Base-by-base conservation (phyloP, 2,113 vertebrate genomes). In the Crotalus horridus region DNA sequence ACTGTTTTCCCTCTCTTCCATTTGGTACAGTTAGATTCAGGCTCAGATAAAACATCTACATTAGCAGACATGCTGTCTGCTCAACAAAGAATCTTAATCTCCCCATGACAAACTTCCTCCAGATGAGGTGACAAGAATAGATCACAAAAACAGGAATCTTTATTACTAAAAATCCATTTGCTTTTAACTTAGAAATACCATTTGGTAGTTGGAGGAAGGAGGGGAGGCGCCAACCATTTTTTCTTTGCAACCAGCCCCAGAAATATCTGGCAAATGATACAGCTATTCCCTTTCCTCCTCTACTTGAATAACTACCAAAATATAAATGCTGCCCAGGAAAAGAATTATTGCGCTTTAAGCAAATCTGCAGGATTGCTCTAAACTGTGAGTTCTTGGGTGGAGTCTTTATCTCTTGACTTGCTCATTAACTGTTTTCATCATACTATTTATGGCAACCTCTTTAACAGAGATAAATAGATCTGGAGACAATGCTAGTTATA, bases 321-420 rank as follows among this genome's bases (percentile, higher is more conserved):
- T 97, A 97, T 97, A 97, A 98, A 96, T 64, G 93, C 96, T 97
- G 97, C 97, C 97, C 96, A 95, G 96, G 94, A 94, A 96, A 95
- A 97, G 96, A 98, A 97, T 97, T 97, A 97, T 97, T 92, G 97
- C 95, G 96, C 95, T 97, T 97, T 96, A 97, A 98, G 97, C 97
- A 96, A 97, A 97, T 96, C 96, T 97, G 95, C 96, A 95, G 96
- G 96, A 98, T 97, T 97, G 97, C 96, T 97, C 96, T 97, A 97
- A 98, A 97, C 17, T 81, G 97, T 97, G 97, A 97, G 97, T 96
- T 97, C 97, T 97, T 97, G 97, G 97, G 97, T 97, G 94, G 95
- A 97, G 96, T 95, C 97, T 97, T 98, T 98, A 97, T 97, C 97
- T 97, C 97, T 95, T 98, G 97, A 97, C 97, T 98, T 43, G 23